A percentile compares a stretch with the other conserved stretches of the same genome.
Evolutionary conservation across 2,797 vertebrate genomes (phyloP).

Genomic region (Nothura maculosa): DNA sequence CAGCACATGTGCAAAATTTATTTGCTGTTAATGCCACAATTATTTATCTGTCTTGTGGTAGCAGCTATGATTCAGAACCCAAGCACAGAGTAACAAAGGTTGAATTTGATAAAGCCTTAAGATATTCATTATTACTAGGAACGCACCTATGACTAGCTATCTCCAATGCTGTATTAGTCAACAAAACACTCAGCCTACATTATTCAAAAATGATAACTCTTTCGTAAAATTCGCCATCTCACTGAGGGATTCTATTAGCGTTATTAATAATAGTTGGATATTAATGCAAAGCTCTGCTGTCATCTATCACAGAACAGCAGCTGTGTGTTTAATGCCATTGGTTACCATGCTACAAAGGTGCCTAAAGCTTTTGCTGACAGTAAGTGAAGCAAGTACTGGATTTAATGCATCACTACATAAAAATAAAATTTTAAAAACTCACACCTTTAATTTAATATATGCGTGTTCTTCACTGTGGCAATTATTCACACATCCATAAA

Average conservation of each 20-base stretch:
- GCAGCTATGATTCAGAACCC: background rate
- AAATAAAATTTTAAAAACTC: slow-evolving; percentile 35
- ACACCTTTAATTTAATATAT: slow-evolving; percentile 79
- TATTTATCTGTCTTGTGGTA: background rate
- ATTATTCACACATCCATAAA: slow-evolving; percentile 66
- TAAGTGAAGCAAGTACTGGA: slow-evolving; percentile 52
- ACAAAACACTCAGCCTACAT: background rate
- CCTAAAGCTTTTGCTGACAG: slow-evolving; percentile 72
- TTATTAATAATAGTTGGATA: slow-evolving; percentile 5
- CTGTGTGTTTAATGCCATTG: background rate
- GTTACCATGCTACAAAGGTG: slow-evolving; percentile 70
- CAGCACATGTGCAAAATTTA: background rate
- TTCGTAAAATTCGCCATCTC: background rate
- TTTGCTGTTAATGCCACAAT: background rate
- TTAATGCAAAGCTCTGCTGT: slow-evolving; percentile 26
- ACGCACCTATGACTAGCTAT: background rate
- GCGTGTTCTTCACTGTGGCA: slow-evolving; percentile 63
- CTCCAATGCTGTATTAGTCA: background rate
- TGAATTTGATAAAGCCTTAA: background rate
- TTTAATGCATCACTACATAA: slow-evolving; percentile 64
- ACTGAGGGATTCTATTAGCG: slow-evolving; percentile 15
- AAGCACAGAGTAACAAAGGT: background rate
- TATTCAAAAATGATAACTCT: background rate
- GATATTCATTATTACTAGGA: background rate
- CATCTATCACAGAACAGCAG: background rate